phyloP scores from a whole-genome alignment of 64 coral and sea anemone genomes.

The Montipora efflorescens region DNA sequence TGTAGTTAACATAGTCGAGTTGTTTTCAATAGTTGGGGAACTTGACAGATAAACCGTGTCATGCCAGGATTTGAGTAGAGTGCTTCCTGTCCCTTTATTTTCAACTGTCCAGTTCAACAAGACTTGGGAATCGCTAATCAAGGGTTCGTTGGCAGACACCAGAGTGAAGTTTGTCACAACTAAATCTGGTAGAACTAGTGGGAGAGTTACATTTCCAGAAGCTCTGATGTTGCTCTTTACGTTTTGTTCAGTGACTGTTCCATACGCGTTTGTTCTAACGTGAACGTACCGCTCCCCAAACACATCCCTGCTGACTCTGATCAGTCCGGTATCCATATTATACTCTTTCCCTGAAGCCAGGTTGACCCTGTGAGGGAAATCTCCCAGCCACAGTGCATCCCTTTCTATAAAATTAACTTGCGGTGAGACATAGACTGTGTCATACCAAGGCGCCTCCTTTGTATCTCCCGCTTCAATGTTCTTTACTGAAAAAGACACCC shows the following conservation, averaged over 20 bases:
- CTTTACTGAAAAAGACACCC: slow-evolving; percentile 61
- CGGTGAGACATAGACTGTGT: slow-evolving; percentile 53
- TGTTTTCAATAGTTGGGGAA: not conserved
- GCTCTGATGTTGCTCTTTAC: slow-evolving; percentile 52
- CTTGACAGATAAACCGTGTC: slow-evolving; percentile 75
- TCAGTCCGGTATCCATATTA: not conserved
- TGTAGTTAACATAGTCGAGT: not conserved
- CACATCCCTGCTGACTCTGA: slow-evolving; percentile 52
- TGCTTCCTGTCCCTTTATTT: slow-evolving; percentile 73
- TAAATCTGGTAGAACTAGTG: slow-evolving; percentile 70
- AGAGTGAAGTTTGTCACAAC: slow-evolving; percentile 32
- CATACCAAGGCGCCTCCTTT: slow-evolving; percentile 71
- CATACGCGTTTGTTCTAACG: slow-evolving; percentile 66
- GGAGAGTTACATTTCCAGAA: slow-evolving; percentile 36
- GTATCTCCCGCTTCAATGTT: slow-evolving; percentile 68
- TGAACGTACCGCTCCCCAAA: slow-evolving; percentile 55
- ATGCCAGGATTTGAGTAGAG: slow-evolving; percentile 47
- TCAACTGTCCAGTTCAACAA: slow-evolving; percentile 65
- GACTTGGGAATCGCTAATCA: slow-evolving; percentile 17
- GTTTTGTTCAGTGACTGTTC: slow-evolving; percentile 55
- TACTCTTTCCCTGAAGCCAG: slow-evolving; percentile 39
- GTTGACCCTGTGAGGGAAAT: slow-evolving; percentile 39
- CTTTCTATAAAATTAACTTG: slow-evolving; percentile 1
- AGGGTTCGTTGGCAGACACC: not conserved
- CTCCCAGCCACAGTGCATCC: slow-evolving; percentile 45